phyloP scores from a whole-genome alignment of 2,888 invertebrate species.

The Drosophila limbata region DNA sequence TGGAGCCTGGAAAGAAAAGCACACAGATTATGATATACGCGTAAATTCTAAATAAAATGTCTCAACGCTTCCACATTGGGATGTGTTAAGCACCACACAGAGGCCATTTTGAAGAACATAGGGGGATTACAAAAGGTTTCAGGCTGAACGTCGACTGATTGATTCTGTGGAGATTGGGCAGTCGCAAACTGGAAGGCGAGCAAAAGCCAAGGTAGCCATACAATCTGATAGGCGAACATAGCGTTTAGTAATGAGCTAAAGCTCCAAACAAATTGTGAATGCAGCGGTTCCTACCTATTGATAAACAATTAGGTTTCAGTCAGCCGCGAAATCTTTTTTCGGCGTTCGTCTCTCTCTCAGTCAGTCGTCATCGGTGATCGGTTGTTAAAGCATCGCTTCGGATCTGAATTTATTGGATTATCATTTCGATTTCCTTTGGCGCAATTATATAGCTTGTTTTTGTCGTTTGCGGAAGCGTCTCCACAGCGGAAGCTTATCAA shows the following conservation, averaged over 20 bases:
- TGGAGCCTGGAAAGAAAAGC: conserved; percentile 27
- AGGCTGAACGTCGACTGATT: conserved; percentile 20
- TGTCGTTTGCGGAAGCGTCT: conserved; percentile 15
- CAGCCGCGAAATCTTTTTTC: conserved; percentile 11
- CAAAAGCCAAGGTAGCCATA: conserved; percentile 41
- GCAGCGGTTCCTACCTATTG: neutral
- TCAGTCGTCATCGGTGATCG: conserved; percentile 50
- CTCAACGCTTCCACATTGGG: conserved; percentile 37
- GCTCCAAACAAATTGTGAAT: neutral
- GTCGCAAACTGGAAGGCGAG: conserved; percentile 15
- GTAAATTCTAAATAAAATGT: neutral
- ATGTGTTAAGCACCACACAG: conserved; percentile 27
- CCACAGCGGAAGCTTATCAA: conserved; percentile 36
- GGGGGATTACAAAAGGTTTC: conserved; percentile 23
- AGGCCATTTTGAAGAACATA: conserved; percentile 44
- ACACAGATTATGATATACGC: neutral
- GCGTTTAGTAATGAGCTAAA: conserved; percentile 53
- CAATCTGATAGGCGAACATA: conserved; percentile 54
- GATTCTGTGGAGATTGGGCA: conserved; percentile 32
- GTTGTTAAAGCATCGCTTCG: conserved; percentile 28
- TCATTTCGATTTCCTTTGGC: conserved; percentile 11
- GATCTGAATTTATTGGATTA: conserved; percentile 1
- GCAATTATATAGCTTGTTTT: conserved; percentile 20
- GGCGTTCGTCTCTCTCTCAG: neutral
- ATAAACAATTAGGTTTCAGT: conserved; percentile 50